These are phyloP conservation scores for Ammodytes marinus DNA, from an alignment of 2,113 vertebrate genomes.

Conservation along the genomic window DNA sequence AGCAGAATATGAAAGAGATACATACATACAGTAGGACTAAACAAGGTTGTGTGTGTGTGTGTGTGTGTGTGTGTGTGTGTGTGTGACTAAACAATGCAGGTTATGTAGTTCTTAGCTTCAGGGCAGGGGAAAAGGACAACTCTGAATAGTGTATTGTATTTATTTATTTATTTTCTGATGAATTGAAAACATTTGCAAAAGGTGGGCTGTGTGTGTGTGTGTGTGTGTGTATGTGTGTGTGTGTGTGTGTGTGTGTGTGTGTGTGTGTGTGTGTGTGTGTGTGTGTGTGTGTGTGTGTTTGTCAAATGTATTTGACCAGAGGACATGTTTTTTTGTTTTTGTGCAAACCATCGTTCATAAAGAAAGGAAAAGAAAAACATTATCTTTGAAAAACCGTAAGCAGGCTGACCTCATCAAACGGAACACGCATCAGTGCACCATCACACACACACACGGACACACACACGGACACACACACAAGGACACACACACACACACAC, in stretches of 20 bases:
- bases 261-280: too few species aligned
- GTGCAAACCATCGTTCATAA: slow-evolving; percentile 1
- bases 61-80: too few species aligned
- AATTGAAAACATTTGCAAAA: background rate
- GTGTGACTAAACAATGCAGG: too few species aligned
- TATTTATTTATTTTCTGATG: slow-evolving; percentile 18
- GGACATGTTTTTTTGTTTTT: slow-evolving; percentile 14
- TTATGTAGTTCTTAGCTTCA: background rate
- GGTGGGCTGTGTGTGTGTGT: background rate
- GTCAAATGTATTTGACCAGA: slow-evolving; percentile 19
- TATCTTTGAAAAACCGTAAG: slow-evolving; percentile 28
- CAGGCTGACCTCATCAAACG: slow-evolving; percentile 5
- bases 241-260: too few species aligned
- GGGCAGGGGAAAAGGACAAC: background rate
- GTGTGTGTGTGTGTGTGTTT: too few species aligned
- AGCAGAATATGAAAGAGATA: background rate
- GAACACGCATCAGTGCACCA: slow-evolving; percentile 1
- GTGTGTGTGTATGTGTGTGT: too few species aligned
- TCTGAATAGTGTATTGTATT: background rate
- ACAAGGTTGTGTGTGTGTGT: too few species aligned
- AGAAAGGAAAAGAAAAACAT: background rate
- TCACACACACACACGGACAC: background rate
- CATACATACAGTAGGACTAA: too few species aligned
- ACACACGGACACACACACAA: background rate
- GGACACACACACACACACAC: background rate